Percentiles rank a stretch among this genome's conserved stretches.
phyloP scores from a whole-genome alignment of 2,797 vertebrate species.

The Malacoraja senta region DNA sequence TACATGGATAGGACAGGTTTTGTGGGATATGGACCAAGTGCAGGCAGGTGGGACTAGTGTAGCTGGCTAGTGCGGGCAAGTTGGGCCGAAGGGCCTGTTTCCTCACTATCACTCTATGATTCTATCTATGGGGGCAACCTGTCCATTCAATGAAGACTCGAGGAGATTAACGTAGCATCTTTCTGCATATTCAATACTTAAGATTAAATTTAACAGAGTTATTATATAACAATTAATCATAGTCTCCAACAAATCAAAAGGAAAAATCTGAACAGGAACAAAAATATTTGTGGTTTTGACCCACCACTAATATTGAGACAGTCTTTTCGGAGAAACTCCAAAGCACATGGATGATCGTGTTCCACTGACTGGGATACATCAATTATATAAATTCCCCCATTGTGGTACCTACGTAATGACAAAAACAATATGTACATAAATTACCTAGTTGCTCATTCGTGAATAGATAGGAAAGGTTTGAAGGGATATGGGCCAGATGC shows the following conservation, averaged over 20 bases:
- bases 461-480: no score
- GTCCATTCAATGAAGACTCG: neutral
- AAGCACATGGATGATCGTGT: conserved; percentile 84
- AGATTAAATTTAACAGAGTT: conserved; percentile 2
- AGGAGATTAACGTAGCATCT: neutral
- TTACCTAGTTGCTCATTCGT: neutral
- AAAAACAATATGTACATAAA: neutral
- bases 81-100: no score
- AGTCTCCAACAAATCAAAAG: neutral
- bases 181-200: neutral
- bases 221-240: neutral
- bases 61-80: no score
- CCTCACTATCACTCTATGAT: no score
- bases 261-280: neutral
- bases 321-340: conserved; percentile 91
- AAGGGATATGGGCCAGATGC: no score
- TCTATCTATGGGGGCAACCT: neutral
- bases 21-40: no score
- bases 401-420: conserved; percentile 62
- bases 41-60: no score
- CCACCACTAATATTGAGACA: conserved; percentile 81
- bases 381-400: conserved; percentile 75
- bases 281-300: conserved; percentile 40
- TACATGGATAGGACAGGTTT: no score
- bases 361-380: conserved; percentile 93